phyloP scores from a whole-genome alignment of 2,888 invertebrate species.

The Griposia aprilina region DNA sequence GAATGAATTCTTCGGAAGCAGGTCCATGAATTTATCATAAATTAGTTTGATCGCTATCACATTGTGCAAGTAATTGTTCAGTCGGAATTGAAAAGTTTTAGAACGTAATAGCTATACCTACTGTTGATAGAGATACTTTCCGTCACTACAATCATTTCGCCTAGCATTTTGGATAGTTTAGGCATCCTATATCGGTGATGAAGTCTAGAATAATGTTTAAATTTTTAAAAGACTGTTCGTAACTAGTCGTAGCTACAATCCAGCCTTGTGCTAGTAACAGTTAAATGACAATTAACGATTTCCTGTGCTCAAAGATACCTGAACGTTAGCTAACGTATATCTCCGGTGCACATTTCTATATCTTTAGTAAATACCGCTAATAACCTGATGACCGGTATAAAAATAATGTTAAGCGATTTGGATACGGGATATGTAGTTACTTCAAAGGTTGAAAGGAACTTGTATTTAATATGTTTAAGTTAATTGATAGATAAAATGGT shows the following conservation, averaged over 20 bases:
- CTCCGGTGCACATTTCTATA: constrained; percentile 58
- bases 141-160: background rate
- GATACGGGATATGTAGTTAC: background rate
- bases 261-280: constrained; percentile 68
- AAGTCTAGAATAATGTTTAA: background rate
- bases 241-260: constrained; percentile 28
- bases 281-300: constrained; percentile 68
- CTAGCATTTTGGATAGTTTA: background rate
- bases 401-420: constrained; percentile 7
- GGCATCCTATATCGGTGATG: background rate
- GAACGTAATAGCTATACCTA: background rate
- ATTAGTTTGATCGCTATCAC: constrained; percentile 1
- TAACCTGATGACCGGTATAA: constrained; percentile 37
- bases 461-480: background rate
- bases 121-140: background rate
- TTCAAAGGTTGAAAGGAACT: background rate
- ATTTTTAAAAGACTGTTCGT: constrained; percentile 14
- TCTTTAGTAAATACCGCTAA: constrained; percentile 41
- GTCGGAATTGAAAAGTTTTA: background rate
- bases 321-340: constrained; percentile 58
- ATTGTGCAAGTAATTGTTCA: constrained; percentile 18
- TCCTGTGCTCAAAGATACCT: constrained; percentile 64
- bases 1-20: constrained; percentile 2
- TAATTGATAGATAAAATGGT: background rate
- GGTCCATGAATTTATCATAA: background rate